Conservation (phyloP, 2,113 vertebrate genomes). For the Emydocephalus ijimae region DNA sequence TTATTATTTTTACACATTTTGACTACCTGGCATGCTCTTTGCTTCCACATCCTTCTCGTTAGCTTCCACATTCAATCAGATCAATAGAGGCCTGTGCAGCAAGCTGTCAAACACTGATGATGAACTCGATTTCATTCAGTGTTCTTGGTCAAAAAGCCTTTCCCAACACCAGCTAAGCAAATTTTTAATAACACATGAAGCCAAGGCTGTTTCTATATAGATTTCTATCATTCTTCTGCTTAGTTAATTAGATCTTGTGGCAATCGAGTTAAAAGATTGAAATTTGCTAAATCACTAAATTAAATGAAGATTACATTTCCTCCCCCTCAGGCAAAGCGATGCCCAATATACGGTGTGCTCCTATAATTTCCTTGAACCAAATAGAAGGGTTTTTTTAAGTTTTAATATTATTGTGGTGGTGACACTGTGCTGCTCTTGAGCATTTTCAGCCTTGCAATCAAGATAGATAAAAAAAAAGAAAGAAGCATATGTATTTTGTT, state of each 20-base stretch:
- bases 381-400: neutral
- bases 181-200: conserved; percentile 25
- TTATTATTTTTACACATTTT: conserved; percentile 4
- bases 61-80: conserved; percentile 27
- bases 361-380: neutral
- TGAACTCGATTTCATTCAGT: conserved; percentile 24
- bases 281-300: neutral
- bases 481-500: neutral
- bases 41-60: conserved; percentile 14
- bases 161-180: fast-evolving
- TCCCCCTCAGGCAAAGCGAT: neutral
- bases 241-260: conserved; percentile 27
- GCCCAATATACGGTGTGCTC: neutral
- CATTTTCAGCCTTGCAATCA: neutral
- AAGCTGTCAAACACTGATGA: conserved; percentile 7
- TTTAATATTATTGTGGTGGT: neutral
- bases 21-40: neutral
- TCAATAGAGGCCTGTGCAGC: conserved; percentile 9
- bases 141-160: conserved; percentile 25
- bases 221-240: neutral
- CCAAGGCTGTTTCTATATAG: neutral
- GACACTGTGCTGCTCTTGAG: neutral
- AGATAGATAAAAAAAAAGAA: neutral
- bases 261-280: neutral
- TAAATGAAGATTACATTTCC: neutral